Percentiles rank a stretch among this genome's conserved stretches.
phyloP scores from a whole-genome alignment of 1,140 invertebrate species.

The Sarcophaga peregrina region DNA sequence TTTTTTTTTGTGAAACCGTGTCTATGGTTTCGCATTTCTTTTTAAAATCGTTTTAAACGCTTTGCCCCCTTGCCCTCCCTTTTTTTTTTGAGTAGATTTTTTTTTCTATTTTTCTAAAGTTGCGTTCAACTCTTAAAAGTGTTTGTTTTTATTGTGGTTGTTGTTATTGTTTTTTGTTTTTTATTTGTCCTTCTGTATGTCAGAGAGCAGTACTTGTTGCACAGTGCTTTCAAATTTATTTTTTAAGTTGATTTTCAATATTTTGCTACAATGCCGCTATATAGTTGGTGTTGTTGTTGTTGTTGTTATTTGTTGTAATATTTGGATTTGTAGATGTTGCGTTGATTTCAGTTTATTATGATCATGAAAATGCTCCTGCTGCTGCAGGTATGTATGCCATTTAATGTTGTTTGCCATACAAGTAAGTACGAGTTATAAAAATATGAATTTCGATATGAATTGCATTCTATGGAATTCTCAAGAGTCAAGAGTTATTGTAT shows the following conservation, averaged over 20 bases:
- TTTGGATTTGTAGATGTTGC: not conserved
- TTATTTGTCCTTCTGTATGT: conserved; percentile 24
- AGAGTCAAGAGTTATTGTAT: not conserved
- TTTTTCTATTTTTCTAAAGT: not conserved
- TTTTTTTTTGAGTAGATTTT: not conserved
- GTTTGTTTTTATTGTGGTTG: not conserved
- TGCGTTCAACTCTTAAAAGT: not conserved
- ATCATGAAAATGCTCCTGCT: conserved; percentile 26
- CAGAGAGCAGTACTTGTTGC: not conserved
- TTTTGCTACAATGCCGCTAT: too few species aligned
- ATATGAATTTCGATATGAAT: not conserved
- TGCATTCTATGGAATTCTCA: not conserved
- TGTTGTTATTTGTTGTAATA: not conserved
- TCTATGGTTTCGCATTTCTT: conserved; percentile 18
- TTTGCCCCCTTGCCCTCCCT: not conserved
- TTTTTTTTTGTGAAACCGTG: not conserved
- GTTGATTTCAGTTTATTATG: conserved; percentile 22
- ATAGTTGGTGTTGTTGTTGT: too few species aligned
- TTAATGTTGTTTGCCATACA: not conserved
- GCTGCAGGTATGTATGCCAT: not conserved
- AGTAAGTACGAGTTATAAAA: too few species aligned
- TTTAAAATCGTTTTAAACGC: not conserved
- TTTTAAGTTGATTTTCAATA: not conserved
- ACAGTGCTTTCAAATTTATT: not conserved
- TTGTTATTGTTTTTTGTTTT: not conserved